These are phyloP conservation scores for Tupaia tana DNA, from an alignment of 2,113 vertebrate genomes.

Conservation along the genomic window DNA sequence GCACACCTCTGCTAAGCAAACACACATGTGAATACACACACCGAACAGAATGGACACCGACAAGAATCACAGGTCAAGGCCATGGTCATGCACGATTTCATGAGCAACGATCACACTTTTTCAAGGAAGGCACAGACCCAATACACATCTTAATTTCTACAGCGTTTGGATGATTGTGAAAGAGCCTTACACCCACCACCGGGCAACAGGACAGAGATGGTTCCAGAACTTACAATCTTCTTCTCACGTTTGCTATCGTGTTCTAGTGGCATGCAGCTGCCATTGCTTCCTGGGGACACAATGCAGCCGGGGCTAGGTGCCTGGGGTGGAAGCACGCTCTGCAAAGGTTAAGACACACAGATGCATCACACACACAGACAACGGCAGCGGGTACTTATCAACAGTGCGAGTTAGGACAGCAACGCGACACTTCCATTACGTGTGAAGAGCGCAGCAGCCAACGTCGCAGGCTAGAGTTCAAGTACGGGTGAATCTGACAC, in stretches of 20 bases:
- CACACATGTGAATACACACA: neutral
- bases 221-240: constrained; percentile 90
- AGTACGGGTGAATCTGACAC: neutral
- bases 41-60: neutral
- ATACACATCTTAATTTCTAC: neutral
- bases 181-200: constrained; percentile 83
- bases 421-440: neutral
- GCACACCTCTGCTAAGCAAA: constrained; percentile 28
- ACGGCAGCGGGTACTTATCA: constrained; percentile 34
- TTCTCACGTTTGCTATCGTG: constrained; percentile 86
- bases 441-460: constrained; percentile 9
- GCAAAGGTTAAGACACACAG: constrained; percentile 92
- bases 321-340: constrained; percentile 95
- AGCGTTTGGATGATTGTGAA: constrained; percentile 43
- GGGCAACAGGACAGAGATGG: constrained; percentile 77
- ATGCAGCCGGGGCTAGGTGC: constrained; percentile 90
- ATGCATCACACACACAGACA: constrained; percentile 86
- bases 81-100: constrained; percentile 71
- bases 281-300: constrained; percentile 88
- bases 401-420: constrained; percentile 70
- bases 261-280: constrained; percentile 86
- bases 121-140: neutral
- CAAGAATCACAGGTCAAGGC: constrained; percentile 34
- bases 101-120: neutral
- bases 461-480: constrained; percentile 16